Evolutionary conservation across 64 coral and sea anemone species (phyloP).

Genomic region (Montipora cactus): DNA sequence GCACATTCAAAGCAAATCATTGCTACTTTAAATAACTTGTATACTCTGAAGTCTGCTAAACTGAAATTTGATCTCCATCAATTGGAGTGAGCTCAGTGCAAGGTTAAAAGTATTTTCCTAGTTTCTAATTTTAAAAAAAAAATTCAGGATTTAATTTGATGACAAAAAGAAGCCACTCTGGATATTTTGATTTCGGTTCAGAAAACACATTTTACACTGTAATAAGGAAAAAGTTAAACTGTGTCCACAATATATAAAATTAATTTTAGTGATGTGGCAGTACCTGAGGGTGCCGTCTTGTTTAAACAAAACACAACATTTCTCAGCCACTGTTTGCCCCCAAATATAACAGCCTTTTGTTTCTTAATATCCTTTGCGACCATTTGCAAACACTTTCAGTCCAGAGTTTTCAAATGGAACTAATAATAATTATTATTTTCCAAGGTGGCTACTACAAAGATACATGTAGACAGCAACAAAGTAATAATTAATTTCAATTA

Average conservation of each 20-base stretch:
- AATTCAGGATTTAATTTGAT: too few relatives aligned
- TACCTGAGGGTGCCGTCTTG: conserved; percentile 7
- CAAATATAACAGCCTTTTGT: not conserved
- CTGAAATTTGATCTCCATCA: not conserved
- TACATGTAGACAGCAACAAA: not conserved
- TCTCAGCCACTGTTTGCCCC: conserved; percentile 11
- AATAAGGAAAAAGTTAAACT: not conserved
- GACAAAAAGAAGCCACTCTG: not conserved
- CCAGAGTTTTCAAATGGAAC: not conserved
- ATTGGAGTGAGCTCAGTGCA: not conserved
- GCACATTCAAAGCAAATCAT: not conserved
- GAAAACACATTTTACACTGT: not conserved
- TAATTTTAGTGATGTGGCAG: not conserved
- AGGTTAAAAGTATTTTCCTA: too few relatives aligned
- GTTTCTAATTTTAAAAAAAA: not conserved
- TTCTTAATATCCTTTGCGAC: conserved; percentile 23
- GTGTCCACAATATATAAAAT: not conserved
- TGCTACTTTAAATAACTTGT: too few relatives aligned
- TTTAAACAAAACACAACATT: conserved; percentile 33
- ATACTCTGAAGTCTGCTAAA: not conserved
- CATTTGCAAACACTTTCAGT: conserved; percentile 1
- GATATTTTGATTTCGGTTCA: not conserved
- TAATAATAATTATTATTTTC: not conserved
- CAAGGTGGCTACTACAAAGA: not conserved
- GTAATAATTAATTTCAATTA: not conserved